These are phyloP conservation scores for Caenorhabditis latens DNA, from an alignment of 1,140 invertebrate genomes.

Conservation along the genomic window DNA sequence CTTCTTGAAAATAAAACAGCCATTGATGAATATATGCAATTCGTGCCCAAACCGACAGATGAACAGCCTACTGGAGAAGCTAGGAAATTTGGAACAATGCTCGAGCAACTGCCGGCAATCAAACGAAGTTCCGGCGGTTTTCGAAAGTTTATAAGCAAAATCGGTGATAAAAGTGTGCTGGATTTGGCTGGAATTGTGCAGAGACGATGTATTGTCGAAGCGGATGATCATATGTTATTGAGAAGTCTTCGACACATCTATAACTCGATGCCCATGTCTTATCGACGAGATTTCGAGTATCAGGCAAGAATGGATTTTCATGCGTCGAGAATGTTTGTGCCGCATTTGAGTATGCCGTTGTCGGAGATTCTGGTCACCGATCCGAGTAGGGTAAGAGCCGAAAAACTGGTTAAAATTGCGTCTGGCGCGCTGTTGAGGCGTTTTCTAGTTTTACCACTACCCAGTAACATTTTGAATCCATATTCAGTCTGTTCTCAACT, in stretches of 20 bases:
- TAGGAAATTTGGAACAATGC: not conserved
- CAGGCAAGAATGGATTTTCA: not conserved
- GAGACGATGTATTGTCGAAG: not conserved
- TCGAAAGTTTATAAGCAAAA: not conserved
- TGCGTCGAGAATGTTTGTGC: not conserved
- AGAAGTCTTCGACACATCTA: not conserved
- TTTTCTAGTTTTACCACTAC: no score
- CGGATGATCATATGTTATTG: not conserved
- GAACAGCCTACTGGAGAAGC: no score
- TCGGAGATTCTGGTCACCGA: slow-evolving; percentile 2
- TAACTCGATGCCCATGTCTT: not conserved
- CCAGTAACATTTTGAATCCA: no score
- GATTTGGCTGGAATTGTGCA: no score
- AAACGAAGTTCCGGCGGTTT: slow-evolving; percentile 3
- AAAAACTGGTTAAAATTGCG: no score
- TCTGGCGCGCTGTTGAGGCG: no score
- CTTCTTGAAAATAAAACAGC: not conserved
- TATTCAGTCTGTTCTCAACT: no score
- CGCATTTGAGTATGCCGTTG: not conserved
- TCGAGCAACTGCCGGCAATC: not conserved
- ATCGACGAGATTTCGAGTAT: not conserved
- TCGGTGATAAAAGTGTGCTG: not conserved
- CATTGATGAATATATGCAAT: not conserved
- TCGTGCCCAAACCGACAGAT: not conserved
- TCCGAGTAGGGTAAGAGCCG: not conserved